Evolutionary conservation across 2,888 invertebrate genomes (phyloP), one percentile per base, ranked within the genome.

Genomic region (Tetramorium bicarinatum): DNA sequence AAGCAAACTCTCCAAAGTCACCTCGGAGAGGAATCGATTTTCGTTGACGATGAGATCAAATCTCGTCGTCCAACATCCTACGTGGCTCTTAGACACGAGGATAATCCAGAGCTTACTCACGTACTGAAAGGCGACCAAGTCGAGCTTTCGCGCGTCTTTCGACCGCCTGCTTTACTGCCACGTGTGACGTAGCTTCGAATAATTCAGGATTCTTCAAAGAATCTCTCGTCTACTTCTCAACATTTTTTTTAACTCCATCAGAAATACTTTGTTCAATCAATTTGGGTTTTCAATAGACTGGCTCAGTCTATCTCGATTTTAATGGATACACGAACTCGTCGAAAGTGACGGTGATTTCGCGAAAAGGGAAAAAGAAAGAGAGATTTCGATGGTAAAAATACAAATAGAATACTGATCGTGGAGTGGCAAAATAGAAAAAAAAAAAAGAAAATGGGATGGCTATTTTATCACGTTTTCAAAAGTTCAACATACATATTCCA

Each of bases 101-200:
- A 83, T 87, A 87, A 87, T 87, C 83, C 54, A n/a, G n/a, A 47
- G 59, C 56, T 83, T 52, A 72, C n/a, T 54, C 74, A 54, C 81
- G 87, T 82, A 79, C 54, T 62, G 79, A 64, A 71, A 72, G 81
- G 6, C 74, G 47, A 13, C 25, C 62, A 38, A 62, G 44, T n/a
- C n/a, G 38, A 41, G 49, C 76, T 80, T 49, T 61, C 61, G 15
- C 44, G 7, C 29, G 52, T n/a, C 47, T 81, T 81, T 34, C 25
- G 21, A 7, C 25, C 29, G 25, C 13, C 15, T 44, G 21, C 38
- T 38, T 61, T 49, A 79, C 38, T 34, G 15, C 9, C 52, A 1
- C n/a, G 11, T 59, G 15, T 56, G 56, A 44, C 11, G 9, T 34
- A 59, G 59, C 59, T 79, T 59, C 13, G 21, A 59, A 59, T 71